A percentile compares a stretch with the other conserved stretches of the same genome.
These are phyloP conservation scores for Capromys pilorides DNA, from an alignment of 2,797 vertebrate genomes.

Conservation along the genomic window DNA sequence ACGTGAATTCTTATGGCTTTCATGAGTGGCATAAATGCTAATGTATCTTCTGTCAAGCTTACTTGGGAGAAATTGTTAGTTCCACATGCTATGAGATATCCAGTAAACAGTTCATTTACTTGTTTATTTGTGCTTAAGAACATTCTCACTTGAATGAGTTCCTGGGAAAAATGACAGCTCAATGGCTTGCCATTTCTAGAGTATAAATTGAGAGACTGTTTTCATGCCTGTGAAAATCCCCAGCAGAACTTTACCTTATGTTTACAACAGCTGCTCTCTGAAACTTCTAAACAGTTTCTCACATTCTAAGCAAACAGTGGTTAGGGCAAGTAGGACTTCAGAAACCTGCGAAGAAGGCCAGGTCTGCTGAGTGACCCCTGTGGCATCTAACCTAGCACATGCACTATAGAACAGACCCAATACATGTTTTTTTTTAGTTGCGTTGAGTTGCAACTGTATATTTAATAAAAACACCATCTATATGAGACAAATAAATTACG, in stretches of 20 bases:
- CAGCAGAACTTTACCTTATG: constrained; percentile 10
- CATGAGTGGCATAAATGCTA: not conserved
- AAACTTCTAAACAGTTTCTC: not conserved
- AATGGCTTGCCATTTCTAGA: not conserved
- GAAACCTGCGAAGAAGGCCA: not conserved
- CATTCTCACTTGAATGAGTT: constrained; percentile 33
- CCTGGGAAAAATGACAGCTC: constrained; percentile 13
- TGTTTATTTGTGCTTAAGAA: constrained; percentile 26
- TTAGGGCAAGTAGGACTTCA: not conserved
- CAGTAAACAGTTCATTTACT: not conserved
- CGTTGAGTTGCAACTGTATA: not conserved
- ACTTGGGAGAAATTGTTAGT: not conserved
- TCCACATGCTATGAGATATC: not conserved
- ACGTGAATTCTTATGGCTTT: not conserved
- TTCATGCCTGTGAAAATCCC: not conserved
- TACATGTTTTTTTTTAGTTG: not conserved
- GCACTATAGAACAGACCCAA: not conserved
- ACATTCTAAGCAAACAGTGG: not conserved
- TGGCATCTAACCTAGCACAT: not conserved
- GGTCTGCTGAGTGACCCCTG: not conserved
- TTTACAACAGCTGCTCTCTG: constrained; percentile 2
- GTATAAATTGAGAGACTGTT: not conserved
- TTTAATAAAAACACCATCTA: constrained; percentile 39
- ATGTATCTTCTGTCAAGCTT: constrained; percentile 4
- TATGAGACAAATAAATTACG: constrained; percentile 37